Conservation (phyloP, 2,888 invertebrate species). For the Micoletzkya japonica region DNA sequence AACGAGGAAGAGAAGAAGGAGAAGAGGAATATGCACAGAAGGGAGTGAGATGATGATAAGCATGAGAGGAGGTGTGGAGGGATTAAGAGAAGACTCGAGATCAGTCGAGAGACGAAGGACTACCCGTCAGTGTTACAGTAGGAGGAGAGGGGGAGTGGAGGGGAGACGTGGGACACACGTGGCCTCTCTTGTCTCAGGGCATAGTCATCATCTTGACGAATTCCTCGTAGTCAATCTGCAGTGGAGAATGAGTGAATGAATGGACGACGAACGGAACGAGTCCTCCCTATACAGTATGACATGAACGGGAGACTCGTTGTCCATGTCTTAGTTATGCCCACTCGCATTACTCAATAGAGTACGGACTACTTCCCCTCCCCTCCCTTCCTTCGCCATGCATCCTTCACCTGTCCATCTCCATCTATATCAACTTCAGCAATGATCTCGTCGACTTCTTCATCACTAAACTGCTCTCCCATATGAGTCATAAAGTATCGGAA, state of each 20-base stretch:
- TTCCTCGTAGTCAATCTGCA: constrained; percentile 63
- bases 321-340: too few species aligned
- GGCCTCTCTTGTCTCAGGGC: too few species aligned
- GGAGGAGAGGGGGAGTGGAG: not conserved
- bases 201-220: constrained; percentile 49
- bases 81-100: constrained; percentile 11
- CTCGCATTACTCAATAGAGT: too few species aligned
- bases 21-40: not conserved
- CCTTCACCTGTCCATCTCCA: constrained; percentile 62
- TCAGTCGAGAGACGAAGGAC: constrained; percentile 1
- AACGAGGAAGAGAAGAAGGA: not conserved
- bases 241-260: constrained; percentile 4
- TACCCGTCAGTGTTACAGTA: too few species aligned
- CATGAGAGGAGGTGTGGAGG: not conserved
- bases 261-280: not conserved
- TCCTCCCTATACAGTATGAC: too few species aligned
- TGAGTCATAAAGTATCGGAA: constrained; percentile 64
- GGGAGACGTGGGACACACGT: not conserved
- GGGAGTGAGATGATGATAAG: not conserved
- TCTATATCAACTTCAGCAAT: constrained; percentile 64
- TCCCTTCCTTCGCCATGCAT: too few species aligned
- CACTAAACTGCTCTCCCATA: constrained; percentile 64
- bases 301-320: not conserved
- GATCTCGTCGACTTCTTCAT: constrained; percentile 64
- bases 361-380: too few species aligned